Evolutionary conservation across 2,888 invertebrate species (phyloP).

Genomic region (Drosophila eohydei): DNA sequence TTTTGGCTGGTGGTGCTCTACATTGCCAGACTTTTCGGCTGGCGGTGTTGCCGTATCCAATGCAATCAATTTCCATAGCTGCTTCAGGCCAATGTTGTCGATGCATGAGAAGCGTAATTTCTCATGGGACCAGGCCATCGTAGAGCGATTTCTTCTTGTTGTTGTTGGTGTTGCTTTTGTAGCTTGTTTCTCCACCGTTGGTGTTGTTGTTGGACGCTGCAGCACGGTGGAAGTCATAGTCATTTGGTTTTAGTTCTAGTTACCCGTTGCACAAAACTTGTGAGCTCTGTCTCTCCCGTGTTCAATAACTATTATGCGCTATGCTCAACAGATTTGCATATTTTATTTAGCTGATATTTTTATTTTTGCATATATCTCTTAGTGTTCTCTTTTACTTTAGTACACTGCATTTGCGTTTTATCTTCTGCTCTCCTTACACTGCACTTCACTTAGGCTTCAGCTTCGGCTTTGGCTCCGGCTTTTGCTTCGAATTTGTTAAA

Average conservation of each 20-base stretch:
- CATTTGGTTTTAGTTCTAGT: constrained; percentile 53
- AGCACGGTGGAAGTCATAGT: constrained; percentile 85
- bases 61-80: constrained; percentile 84
- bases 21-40: constrained; percentile 47
- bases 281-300: constrained; percentile 10
- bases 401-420: constrained; percentile 53
- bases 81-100: constrained; percentile 84
- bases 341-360: constrained; percentile 26
- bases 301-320: constrained; percentile 32
- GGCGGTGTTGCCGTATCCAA: constrained; percentile 75
- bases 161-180: constrained; percentile 44
- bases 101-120: constrained; percentile 84
- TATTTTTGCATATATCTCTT: constrained; percentile 41
- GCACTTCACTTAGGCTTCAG: constrained; percentile 47
- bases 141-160: constrained; percentile 60
- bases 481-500: constrained; percentile 11
- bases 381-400: constrained; percentile 30
- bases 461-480: constrained; percentile 10
- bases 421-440: constrained; percentile 38
- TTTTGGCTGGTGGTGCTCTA: constrained; percentile 57
- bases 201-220: constrained; percentile 65
- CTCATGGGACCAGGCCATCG: constrained; percentile 85
- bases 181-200: constrained; percentile 39
- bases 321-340: constrained; percentile 71
- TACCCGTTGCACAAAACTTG: constrained; percentile 32